Evolutionary conservation across 2,113 vertebrate genomes (phyloP), one percentile per base, ranked within the genome.

Genomic region (Clarias batrachus): DNA sequence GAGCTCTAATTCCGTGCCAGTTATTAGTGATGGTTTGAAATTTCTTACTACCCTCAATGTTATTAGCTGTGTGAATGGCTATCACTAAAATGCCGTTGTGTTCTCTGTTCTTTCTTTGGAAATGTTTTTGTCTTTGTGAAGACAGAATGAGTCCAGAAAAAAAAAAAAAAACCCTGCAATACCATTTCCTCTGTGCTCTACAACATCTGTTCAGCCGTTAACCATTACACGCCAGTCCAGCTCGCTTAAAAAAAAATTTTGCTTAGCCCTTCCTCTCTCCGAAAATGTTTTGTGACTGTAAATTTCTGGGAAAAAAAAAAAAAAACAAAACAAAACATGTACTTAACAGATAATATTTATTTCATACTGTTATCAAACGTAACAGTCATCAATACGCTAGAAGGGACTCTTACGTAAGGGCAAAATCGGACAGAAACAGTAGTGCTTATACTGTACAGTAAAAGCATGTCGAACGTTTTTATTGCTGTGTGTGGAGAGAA

Each of bases 181-280:
- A 52, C 19, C 73, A 52, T 76, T 52, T 76, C 73, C 41, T 54
- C 11, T 52, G 4, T 12, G 14, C 4, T 12, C 23, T 76, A 76
- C 41, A 76, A 52, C 73, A 76, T 52, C 73, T 76, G 41, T 23
- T 76, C 73, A 76, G 73, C 41, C 41, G 23, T 54, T 76, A 76
- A 54, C 41, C 41, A 76, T 25, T 76, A 54, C 73, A 54, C 73
- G n/a, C 13, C 4, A 76, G 73, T 54, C 73, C 73, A n/a, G 73
- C 23, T 11, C 41, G 6, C 17, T 76, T 4, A 37, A 23, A 71
- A 70, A 33, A 66, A 13, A 21, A 2, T n/a, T 10, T 52, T 76
- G 11, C 41, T 76, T 76, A n/a, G 11, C 10, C 21, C 1, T 5
- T 76, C 73, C 21, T 52, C 37, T 41, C 9, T 76, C 21, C 25